phyloP scores from a whole-genome alignment of 1,140 invertebrate genomes.

The Cotesia typhae region DNA sequence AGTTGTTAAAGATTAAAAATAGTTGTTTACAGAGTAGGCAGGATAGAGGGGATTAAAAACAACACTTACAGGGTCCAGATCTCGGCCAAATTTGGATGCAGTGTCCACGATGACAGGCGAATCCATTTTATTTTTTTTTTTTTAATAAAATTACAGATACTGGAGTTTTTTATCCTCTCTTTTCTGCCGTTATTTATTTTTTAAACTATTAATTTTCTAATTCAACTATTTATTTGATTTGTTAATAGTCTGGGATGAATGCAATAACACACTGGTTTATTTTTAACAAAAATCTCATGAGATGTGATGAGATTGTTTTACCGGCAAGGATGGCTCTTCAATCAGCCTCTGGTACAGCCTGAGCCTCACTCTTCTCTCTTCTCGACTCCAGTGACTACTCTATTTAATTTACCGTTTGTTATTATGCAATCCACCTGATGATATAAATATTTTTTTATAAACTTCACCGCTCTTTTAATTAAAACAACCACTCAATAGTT shows the following conservation, averaged over 20 bases:
- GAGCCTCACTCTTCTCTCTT: too few relatives aligned
- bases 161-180: conserved; percentile 7
- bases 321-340: too few relatives aligned
- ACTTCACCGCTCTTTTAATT: not conserved
- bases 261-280: conserved; percentile 9
- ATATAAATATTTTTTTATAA: conserved; percentile 14
- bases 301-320: too few relatives aligned
- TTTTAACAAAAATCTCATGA: too few relatives aligned
- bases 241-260: conserved; percentile 1
- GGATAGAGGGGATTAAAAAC: conserved; percentile 39
- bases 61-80: conserved; percentile 62
- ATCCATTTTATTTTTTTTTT: conserved; percentile 56
- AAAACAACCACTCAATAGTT: too few relatives aligned
- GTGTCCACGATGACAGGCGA: conserved; percentile 63
- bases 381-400: too few relatives aligned
- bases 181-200: conserved; percentile 4
- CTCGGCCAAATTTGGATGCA: conserved; percentile 61
- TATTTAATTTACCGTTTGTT: not conserved
- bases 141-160: not conserved
- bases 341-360: too few relatives aligned
- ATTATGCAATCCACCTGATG: not conserved
- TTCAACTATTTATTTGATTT: too few relatives aligned
- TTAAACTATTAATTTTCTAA: too few relatives aligned
- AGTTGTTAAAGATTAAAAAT: not conserved
- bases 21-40: not conserved